Base-by-base conservation (phyloP, 2,113 vertebrate genomes). In the Bothrops jararaca region DNA sequence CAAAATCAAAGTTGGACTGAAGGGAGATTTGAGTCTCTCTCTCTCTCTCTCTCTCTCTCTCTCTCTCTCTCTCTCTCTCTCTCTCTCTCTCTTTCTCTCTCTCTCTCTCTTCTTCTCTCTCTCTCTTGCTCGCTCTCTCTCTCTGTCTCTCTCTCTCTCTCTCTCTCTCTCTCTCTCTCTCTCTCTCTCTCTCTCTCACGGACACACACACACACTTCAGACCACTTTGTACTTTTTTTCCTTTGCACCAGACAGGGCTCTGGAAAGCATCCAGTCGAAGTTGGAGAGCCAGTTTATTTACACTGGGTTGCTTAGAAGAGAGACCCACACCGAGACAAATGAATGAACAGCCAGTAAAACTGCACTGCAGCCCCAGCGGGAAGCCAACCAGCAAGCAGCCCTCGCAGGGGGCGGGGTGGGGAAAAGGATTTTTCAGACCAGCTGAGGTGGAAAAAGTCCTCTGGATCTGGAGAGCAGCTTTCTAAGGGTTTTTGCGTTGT, bases 401-500 rank as follows among this genome's bases (percentile, higher is more conserved):
- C 7, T 23, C 0, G 4, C 29, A 15, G 12, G 12, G 57, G 23
- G 4, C 0, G 11, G 11, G 26, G 3, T 2, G 34, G 34, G 18
- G 39, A 0, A 1, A 6, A 45, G 39, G 85, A 48, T 48, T 86
- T 12, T 53, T 53, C 50, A 53, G 86, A 53, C 50, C 15, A 88
- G 50, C 48, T 34, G 86, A 88, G 29, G 15, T 50, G 86, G 29
- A n/a, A 88, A 53, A n/a, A 34, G 6, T 15, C 23, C 50, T n/a
- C 50, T 34, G 50, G 52, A 4, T n/a, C 24, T 53, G 48, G 20
- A 18, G 12, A 12, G 5, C 48, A 29, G 86, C 50, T 88, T 18
- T 53, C 29, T 0, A 53, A 10, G 15, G 9, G 18, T 3, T 26
- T 26, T n/a, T 1, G 1, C 86, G 0, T 20, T 3, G 2, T 20